Base-by-base conservation (phyloP, 2,888 invertebrate genomes). In the Drosophila rellima region DNA sequence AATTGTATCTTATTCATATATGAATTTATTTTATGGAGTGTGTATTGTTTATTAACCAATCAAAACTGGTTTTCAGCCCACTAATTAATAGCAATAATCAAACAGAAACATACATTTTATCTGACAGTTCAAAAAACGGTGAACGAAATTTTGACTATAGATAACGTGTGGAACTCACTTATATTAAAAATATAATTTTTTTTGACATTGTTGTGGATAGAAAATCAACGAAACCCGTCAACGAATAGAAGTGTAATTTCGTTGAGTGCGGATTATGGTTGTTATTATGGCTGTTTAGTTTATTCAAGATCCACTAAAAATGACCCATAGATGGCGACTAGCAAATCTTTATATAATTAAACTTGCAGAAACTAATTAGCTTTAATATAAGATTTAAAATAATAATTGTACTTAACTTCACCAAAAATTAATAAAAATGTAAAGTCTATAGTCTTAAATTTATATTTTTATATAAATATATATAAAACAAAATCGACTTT, bases 1-100 rank as follows among this genome's bases (percentile, higher is more conserved):
- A 18, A 44, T 33, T 54, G 18, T 33, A 42, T 37, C 52, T 52
- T 42, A 37, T 17, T 37, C 18, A 8, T 52, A n/a, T 70, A 15
- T 42, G 8, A 26, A 71, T 11, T 31, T 37, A 47, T 39, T 54
- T 48, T 18, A 47, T 20, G 15, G 0, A 31, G 11, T 0, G 6
- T 23, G 39, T 31, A 26, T 52, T 26, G 39, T 29, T 40, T 29
- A 35, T 35, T 35, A 0, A 20, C 15, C 15, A 11, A 15, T 31
- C 11, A 1, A 0, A 44, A 37, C 35, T 8, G 6, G 37, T 39
- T 56, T 35, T 33, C 17, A 26, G n/a, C 0, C 8, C 3, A 2
- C 13, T 15, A 6, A 29, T 26, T 6, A 29, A 47, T 39, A 2
- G 6, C 15, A 15, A 5, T 29, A 7, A 31, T 8, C 13, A n/a